Conservation (phyloP, 2,797 vertebrate genomes). For the Sus cebifrons region DNA sequence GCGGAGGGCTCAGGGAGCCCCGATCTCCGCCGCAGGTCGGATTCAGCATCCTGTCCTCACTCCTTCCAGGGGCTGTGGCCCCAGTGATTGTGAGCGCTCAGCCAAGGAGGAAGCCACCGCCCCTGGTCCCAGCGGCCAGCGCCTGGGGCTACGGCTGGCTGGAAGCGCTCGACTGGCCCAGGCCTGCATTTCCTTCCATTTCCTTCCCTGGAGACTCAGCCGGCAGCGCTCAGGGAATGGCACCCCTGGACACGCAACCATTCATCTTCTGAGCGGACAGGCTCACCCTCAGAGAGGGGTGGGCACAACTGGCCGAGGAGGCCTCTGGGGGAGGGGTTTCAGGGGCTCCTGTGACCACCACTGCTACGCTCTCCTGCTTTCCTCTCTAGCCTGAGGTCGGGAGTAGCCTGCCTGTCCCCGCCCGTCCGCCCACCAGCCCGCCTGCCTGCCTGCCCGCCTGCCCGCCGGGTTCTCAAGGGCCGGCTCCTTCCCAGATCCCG, state of each 20-base stretch:
- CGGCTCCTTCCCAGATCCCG: conserved; percentile 64
- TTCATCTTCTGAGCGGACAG: neutral
- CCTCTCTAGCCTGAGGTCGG: conserved; percentile 63
- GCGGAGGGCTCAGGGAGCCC: neutral
- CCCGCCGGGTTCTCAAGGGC: neutral
- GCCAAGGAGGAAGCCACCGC: neutral
- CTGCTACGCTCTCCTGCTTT: conserved; percentile 63
- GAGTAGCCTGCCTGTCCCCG: conserved; percentile 66
- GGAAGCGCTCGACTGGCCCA: too few relatives aligned
- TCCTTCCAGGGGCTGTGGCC: neutral
- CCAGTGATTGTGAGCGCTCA: neutral
- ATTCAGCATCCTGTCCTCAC: neutral
- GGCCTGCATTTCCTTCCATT: neutral
- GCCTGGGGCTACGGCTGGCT: neutral
- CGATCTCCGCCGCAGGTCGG: rapidly evolving
- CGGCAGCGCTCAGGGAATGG: neutral
- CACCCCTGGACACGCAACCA: neutral
- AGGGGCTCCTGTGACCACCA: conserved; percentile 75
- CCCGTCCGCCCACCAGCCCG: neutral
- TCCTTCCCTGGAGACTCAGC: neutral
- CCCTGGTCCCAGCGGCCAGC: neutral
- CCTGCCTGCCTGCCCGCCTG: neutral
- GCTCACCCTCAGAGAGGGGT: neutral
- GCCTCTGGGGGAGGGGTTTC: neutral
- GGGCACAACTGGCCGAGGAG: neutral